Conservation (phyloP, 1,140 invertebrate species). For the Hyphantria cunea region DNA sequence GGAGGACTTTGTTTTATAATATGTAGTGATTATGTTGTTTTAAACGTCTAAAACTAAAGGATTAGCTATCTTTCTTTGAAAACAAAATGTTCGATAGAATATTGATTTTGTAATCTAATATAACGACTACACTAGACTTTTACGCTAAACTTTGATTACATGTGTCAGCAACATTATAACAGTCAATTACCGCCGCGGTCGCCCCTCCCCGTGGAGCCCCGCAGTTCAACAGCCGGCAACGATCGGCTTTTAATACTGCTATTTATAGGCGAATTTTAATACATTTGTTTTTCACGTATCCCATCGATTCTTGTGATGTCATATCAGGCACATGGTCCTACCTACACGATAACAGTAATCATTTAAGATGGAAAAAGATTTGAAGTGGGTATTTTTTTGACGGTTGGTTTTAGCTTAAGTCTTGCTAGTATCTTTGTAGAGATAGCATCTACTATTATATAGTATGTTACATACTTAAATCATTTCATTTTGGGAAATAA, state of each 20-base stretch:
- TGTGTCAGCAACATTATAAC: conserved; percentile 26
- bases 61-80: too few relatives aligned
- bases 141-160: conserved; percentile 25
- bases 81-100: neutral
- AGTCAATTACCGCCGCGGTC: conserved; percentile 29
- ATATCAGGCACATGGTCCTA: conserved; percentile 2
- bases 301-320: conserved; percentile 11
- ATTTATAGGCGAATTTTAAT: conserved; percentile 65
- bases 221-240: conserved; percentile 56
- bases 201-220: conserved; percentile 47
- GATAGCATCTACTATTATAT: too few relatives aligned
- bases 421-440: too few relatives aligned
- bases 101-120: conserved; percentile 7
- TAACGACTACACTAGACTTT: conserved; percentile 14
- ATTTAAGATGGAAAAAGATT: too few relatives aligned
- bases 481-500: too few relatives aligned
- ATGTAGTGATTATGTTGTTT: too few relatives aligned
- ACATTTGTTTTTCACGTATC: conserved; percentile 52
- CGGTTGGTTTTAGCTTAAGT: too few relatives aligned
- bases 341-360: neutral
- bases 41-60: too few relatives aligned
- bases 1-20: too few relatives aligned
- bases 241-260: conserved; percentile 60
- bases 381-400: too few relatives aligned
- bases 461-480: too few relatives aligned